phyloP scores from a whole-genome alignment of 2,113 vertebrate genomes.

The Serilophus lunatus region DNA sequence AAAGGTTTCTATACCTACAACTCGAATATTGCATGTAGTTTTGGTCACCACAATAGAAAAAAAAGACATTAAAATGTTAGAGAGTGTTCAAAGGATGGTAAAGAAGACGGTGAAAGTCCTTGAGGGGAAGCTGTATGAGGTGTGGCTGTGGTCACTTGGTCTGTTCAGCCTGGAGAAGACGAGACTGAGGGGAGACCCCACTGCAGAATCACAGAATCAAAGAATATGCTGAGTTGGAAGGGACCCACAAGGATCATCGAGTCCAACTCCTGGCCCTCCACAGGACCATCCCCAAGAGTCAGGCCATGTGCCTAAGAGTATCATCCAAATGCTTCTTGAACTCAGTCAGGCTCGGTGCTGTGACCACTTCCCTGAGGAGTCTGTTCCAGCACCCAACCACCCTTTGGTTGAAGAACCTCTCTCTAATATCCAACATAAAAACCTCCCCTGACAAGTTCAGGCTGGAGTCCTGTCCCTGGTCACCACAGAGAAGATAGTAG shows the following conservation, averaged over 20 bases:
- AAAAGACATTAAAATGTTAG: not conserved
- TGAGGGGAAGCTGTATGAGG: not conserved
- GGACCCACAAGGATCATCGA: not conserved
- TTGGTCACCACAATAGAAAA: not conserved
- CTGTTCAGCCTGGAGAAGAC: not conserved
- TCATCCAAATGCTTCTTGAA: not conserved
- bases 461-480: too few relatives aligned
- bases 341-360: not conserved
- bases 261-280: not conserved
- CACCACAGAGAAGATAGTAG: too few relatives aligned
- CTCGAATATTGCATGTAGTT: not conserved
- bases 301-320: not conserved
- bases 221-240: not conserved
- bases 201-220: not conserved
- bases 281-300: not conserved
- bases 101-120: not conserved
- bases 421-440: too few relatives aligned
- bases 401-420: too few relatives aligned
- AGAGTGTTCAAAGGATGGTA: not conserved
- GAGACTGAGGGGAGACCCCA: not conserved
- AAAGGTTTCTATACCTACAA: too few relatives aligned
- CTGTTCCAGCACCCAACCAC: too few relatives aligned
- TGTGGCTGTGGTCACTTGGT: not conserved
- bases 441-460: too few relatives aligned
- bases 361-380: too few relatives aligned